These are phyloP conservation scores for Tricholaema leucomelas DNA, from an alignment of 2,113 vertebrate genomes.

Conservation along the genomic window DNA sequence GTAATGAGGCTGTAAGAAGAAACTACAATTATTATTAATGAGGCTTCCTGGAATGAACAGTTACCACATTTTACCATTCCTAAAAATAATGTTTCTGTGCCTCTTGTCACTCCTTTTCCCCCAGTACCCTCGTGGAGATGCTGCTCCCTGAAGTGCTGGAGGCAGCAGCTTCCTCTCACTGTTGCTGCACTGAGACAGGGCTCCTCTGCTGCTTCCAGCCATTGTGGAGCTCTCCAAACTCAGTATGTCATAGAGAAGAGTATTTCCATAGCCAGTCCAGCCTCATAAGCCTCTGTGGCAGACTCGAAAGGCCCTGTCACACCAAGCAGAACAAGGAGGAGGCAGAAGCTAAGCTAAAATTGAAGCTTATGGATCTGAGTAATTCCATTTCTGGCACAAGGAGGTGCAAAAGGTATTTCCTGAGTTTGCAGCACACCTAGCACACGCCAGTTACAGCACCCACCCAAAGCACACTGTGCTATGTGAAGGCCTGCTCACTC, in stretches of 20 bases:
- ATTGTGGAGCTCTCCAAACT: no score
- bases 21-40: neutral
- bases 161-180: neutral
- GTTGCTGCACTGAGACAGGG: neutral
- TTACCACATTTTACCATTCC: neutral
- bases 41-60: neutral
- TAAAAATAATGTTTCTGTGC: neutral
- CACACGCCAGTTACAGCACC: neutral
- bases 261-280: no score
- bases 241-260: no score
- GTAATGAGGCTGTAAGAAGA: neutral
- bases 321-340: conserved; percentile 27
- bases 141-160: neutral
- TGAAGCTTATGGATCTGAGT: conserved; percentile 49
- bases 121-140: rapidly evolving
- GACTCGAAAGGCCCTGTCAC: no score
- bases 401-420: conserved; percentile 48
- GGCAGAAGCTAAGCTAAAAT: conserved; percentile 35
- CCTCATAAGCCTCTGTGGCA: no score
- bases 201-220: neutral
- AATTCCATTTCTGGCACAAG: neutral
- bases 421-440: neutral
- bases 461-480: neutral
- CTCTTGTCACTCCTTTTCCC: neutral
- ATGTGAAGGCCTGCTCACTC: neutral